These are phyloP conservation scores for Shinisaurus crocodilurus DNA, from an alignment of 2,113 vertebrate species.

Conservation along the genomic window DNA sequence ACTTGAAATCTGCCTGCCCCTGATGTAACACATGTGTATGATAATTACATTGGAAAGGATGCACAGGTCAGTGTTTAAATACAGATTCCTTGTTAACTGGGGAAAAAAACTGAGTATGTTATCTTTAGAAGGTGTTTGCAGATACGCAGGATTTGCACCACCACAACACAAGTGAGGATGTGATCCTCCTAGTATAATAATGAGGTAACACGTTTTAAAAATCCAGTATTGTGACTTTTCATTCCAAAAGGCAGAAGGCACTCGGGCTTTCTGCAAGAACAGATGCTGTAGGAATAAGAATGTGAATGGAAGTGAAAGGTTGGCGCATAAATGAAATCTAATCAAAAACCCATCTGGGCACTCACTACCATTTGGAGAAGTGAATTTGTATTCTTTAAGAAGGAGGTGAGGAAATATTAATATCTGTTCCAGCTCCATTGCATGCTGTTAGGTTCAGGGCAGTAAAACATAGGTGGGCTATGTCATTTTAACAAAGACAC, in stretches of 20 bases:
- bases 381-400: neutral
- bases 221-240: neutral
- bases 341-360: neutral
- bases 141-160: neutral
- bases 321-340: constrained; percentile 4
- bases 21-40: no score
- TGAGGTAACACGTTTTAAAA: neutral
- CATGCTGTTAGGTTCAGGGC: neutral
- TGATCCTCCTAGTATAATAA: neutral
- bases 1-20: no score
- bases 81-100: neutral
- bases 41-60: neutral
- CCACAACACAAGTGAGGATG: neutral
- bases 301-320: neutral
- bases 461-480: neutral
- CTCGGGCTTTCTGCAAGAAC: neutral
- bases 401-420: no score
- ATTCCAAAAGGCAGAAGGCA: neutral
- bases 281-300: neutral
- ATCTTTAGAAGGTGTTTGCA: neutral
- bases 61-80: neutral
- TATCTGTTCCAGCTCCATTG: neutral
- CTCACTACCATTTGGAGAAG: neutral
- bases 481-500: neutral
- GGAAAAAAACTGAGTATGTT: neutral